Conservation (phyloP, 30 jellyfish, hydroid and myxozoan species). For the Rhopilema esculentum region DNA sequence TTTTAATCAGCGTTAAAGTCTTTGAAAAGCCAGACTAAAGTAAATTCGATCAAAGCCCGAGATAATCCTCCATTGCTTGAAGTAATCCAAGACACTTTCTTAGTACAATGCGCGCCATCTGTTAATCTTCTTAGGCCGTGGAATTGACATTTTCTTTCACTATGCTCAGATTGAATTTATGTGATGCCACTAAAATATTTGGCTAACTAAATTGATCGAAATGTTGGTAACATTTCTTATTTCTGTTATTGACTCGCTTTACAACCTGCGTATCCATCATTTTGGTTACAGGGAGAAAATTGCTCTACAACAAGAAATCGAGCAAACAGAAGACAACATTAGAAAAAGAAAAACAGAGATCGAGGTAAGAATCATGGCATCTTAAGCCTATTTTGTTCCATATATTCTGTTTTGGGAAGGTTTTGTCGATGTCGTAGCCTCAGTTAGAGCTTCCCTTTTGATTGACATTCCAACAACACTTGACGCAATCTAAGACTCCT, state of each 20-base stretch:
- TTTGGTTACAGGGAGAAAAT: slow-evolving; percentile 77
- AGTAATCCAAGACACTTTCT: background rate
- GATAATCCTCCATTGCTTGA: background rate
- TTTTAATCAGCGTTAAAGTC: background rate
- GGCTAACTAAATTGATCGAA: background rate
- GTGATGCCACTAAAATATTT: background rate
- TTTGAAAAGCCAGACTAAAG: background rate
- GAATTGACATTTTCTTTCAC: background rate
- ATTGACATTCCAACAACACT: too few species aligned
- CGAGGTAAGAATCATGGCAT: slow-evolving; percentile 60
- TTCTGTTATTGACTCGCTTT: background rate
- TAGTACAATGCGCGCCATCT: background rate
- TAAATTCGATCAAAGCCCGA: background rate
- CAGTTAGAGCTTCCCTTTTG: too few species aligned
- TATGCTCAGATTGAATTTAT: background rate
- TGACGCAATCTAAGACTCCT: too few species aligned
- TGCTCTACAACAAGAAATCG: slow-evolving; percentile 80
- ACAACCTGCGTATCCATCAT: background rate
- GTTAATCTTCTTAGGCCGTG: background rate
- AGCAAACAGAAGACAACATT: slow-evolving; percentile 86
- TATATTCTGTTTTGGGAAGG: too few species aligned
- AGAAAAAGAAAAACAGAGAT: slow-evolving; percentile 84
- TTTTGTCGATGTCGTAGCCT: too few species aligned
- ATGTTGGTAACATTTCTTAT: background rate
- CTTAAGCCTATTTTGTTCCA: background rate